Base-by-base conservation (phyloP, 2,113 vertebrate species). In the Thymallus thymallus region DNA sequence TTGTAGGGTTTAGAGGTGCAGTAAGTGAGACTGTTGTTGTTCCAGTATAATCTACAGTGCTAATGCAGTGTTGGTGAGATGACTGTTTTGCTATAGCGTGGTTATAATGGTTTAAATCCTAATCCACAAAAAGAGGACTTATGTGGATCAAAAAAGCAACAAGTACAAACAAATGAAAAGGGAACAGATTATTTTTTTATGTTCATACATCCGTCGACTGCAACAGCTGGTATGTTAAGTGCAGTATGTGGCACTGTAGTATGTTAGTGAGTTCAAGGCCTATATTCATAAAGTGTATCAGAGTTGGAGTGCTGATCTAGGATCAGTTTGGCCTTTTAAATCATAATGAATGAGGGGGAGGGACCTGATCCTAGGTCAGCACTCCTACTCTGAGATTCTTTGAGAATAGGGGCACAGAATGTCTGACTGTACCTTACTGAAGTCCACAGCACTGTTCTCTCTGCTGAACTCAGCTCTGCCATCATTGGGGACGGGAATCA, bases 361-460 rank as follows among this genome's bases (percentile, higher is more conserved):
- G n/a, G 20, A 9, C 6, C 1, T 7, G 65, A 41, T 41, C 35
- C 35, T 41, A 41, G 35, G 10, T 41, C 9, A 41, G 35, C 9
- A 10, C 9, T 41, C 35, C 9, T 41, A 41, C 35, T 41, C 35
- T 41, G 35, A 12, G 35, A 41, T 10, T 41, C 35, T 41, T 41
- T 41, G 35, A 41, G 35, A 41, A 41, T 41, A 41, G 9, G 35
- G 9, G 35, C 35, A 7, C 35, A 41, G 35, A 12, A 41, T 41
- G 35, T 71, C 20, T 67, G 62, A 18, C 23, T 69, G 62, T 91
- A 99, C 98, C 96, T 99, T 99, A 90, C 96, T 98, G 22, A 99
- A 96, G 85, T 99, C 98, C 87, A 99, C 94, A 51, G 92, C 92
- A 78, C 95, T 98, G 92, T 95, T 97, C 82, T 99, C 98, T 91